Percentiles rank a stretch among this genome's conserved stretches.
phyloP scores from a whole-genome alignment of 2,797 vertebrate genomes.

The Protosalanx chinensis region DNA sequence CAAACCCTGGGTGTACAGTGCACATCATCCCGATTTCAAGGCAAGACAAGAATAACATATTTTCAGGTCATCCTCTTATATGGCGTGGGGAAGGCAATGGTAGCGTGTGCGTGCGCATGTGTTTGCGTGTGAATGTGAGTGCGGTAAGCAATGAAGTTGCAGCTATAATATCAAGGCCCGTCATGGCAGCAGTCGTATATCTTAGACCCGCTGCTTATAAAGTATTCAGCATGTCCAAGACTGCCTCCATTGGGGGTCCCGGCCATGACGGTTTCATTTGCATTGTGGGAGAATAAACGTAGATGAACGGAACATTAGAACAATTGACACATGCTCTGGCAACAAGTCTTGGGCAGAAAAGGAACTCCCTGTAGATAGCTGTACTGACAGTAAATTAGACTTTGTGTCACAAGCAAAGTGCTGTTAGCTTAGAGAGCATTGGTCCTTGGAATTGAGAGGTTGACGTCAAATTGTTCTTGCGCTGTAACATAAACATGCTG shows the following conservation, averaged over 20 bases:
- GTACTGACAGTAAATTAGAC: neutral
- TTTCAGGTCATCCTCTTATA: constrained; percentile 25
- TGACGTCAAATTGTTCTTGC: constrained; percentile 1
- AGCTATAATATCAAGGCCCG: no score
- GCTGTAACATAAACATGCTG: constrained; percentile 2
- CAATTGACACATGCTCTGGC: no score
- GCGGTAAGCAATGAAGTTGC: no score
- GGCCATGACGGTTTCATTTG: no score
- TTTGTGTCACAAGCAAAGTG: neutral
- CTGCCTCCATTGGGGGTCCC: no score
- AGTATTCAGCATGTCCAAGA: no score
- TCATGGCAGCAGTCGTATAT: no score
- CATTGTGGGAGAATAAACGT: no score
- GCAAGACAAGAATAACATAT: constrained; percentile 47
- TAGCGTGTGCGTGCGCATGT: constrained; percentile 16
- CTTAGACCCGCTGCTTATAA: no score
- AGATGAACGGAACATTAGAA: no score
- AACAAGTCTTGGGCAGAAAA: no score
- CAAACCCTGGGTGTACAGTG: constrained; percentile 48
- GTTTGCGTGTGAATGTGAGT: constrained; percentile 17
- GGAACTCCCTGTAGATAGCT: neutral
- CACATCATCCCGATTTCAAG: constrained; percentile 61
- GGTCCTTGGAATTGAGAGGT: neutral
- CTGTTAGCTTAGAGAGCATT: neutral
- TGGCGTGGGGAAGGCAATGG: constrained; percentile 28